These are phyloP conservation scores for Caenorhabditis japonica DNA, from an alignment of 2,888 invertebrate genomes.

Conservation along the genomic window DNA sequence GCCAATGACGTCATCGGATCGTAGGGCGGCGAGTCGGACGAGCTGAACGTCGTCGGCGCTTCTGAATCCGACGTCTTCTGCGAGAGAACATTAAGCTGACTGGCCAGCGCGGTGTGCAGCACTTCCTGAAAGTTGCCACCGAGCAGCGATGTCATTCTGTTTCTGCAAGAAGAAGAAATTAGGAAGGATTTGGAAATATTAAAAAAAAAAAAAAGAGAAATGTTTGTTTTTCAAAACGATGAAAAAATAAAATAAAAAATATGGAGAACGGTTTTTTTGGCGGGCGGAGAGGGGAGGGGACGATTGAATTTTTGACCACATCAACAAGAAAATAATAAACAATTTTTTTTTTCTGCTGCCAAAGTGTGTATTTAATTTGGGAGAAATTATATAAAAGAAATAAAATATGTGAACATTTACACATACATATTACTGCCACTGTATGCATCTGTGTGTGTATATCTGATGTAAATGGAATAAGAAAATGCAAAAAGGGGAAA, in stretches of 20 bases:
- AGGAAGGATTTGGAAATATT: neutral
- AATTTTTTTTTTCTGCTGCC: neutral
- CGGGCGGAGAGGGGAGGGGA: neutral
- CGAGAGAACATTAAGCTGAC: slow-evolving; percentile 19
- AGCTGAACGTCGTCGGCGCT: slow-evolving; percentile 28
- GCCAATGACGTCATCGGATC: slow-evolving; percentile 20
- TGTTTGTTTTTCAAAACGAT: neutral
- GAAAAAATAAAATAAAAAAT: neutral
- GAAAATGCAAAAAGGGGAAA: slow-evolving; percentile 14
- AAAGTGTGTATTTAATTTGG: too few relatives aligned
- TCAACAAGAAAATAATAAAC: slow-evolving; percentile 31
- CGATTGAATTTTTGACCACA: slow-evolving; percentile 16
- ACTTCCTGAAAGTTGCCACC: slow-evolving; percentile 25
- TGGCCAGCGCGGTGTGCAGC: slow-evolving; percentile 26
- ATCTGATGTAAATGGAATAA: slow-evolving; percentile 49
- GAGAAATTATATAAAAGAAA: too few relatives aligned
- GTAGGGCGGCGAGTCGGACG: slow-evolving; percentile 37
- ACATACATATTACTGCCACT: too few relatives aligned
- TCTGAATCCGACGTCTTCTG: slow-evolving; percentile 42
- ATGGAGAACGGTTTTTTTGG: neutral
- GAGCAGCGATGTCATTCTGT: slow-evolving; percentile 35
- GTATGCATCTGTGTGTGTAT: too few relatives aligned
- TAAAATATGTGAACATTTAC: too few relatives aligned
- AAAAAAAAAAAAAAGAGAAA: neutral
- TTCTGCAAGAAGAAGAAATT: too few relatives aligned